A percentile compares a stretch with the other conserved stretches of the same genome.
Evolutionary conservation across 2,797 vertebrate genomes (phyloP).

Genomic region (Phalloptychus januarius): DNA sequence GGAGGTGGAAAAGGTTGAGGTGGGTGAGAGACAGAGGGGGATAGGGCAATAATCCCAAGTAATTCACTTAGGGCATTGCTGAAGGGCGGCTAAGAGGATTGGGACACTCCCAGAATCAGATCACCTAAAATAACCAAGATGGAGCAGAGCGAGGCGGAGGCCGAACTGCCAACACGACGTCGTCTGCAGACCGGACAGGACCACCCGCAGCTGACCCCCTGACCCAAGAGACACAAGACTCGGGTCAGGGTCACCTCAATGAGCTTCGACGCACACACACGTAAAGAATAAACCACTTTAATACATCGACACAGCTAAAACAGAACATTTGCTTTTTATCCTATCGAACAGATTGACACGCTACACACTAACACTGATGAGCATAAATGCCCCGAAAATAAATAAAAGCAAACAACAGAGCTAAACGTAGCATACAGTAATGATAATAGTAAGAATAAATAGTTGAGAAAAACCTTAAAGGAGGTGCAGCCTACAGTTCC

Average conservation of each 20-base stretch:
- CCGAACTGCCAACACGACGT: slow-evolving; percentile 33
- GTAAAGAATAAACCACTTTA: slow-evolving; percentile 63
- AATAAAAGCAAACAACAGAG: slow-evolving; percentile 46
- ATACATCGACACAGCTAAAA: slow-evolving; percentile 70
- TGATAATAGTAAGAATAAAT: slow-evolving; percentile 49
- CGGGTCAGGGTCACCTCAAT: too few relatives aligned
- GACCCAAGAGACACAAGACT: background rate
- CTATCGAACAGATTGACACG: slow-evolving; percentile 40
- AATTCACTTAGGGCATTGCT: slow-evolving; percentile 88
- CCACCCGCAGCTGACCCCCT: slow-evolving; percentile 9
- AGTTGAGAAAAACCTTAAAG: slow-evolving; percentile 31
- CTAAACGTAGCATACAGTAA: slow-evolving; percentile 47
- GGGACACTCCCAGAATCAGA: slow-evolving; percentile 88
- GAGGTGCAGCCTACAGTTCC: slow-evolving; percentile 40
- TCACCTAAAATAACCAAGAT: slow-evolving; percentile 83
- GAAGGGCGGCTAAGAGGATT: slow-evolving; percentile 89
- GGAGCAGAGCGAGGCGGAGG: slow-evolving; percentile 55
- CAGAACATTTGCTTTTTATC: slow-evolving; percentile 36
- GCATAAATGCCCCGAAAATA: slow-evolving; percentile 53
- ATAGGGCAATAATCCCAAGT: slow-evolving; percentile 80
- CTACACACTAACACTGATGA: slow-evolving; percentile 50
- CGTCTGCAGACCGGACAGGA: slow-evolving; percentile 20
- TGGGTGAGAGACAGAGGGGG: slow-evolving; percentile 57
- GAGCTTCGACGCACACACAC: slow-evolving; percentile 23
- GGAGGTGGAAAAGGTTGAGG: slow-evolving; percentile 24